Evolutionary conservation across 2,888 invertebrate genomes (phyloP), one percentile per base, ranked within the genome.

Genomic region (Drepanosiphum platanoidis): DNA sequence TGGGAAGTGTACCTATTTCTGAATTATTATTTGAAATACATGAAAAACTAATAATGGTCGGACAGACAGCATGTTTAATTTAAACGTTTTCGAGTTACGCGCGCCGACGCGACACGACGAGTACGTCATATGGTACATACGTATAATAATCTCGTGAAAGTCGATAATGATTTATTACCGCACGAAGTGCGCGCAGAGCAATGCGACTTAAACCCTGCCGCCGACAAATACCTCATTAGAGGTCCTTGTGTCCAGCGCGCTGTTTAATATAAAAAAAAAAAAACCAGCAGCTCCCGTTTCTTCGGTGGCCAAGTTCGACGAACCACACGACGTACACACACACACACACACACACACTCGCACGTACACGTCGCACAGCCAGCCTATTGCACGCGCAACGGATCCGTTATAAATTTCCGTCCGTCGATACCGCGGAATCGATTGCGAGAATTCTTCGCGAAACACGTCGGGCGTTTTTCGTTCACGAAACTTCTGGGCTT

Each of bases 201-300:
- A 81, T 64, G 72, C 18, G 72, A 66, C 70, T 39, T 32, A 15
- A 72, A 32, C 71, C 72, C 81, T 30, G 30, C 9, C 71, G 39
- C 58, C 83, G 83, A 74, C 83, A 83, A 83, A 83, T 83, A 83
- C 83, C 83, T 83, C 83, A 74, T 83, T 83, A 83, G 83, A 72
- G 74, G 46, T 64, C 72, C 82, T 74, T 42, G 82, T 74, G 82
- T 72, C 61, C 74, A 11, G 61, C 42, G 81, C 61, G 34, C 52
- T 52, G 52, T 72, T 61, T 8, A 39, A 39, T 32, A 8, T 71
- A 39, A 15, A 42, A 42, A 13, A 71, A 11, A n/a, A 64, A 61
- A 30, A n/a, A 18, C 27, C 9, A 42, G 27, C 34, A 18, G 74
- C 74, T 74, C 72, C 74, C 46, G 83, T 74, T 72, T 30, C 46